phyloP scores from a whole-genome alignment of 2,113 vertebrate genomes.

The Salvelinus fontinalis region DNA sequence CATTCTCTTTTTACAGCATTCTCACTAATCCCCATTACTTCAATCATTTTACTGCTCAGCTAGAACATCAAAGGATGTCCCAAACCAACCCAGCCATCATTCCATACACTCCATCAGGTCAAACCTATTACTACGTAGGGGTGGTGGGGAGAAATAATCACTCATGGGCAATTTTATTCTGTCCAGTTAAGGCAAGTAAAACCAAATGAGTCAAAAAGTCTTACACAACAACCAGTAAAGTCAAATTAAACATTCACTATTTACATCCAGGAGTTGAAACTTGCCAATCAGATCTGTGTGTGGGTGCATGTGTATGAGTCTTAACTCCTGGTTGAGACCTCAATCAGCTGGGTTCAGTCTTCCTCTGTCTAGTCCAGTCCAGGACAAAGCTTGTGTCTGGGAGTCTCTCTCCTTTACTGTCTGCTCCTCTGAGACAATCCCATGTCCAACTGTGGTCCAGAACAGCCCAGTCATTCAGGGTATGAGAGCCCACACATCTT shows the following conservation, averaged over 20 bases:
- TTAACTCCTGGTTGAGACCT: background rate
- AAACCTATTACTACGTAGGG: background rate
- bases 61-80: too few species aligned
- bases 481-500: background rate
- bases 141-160: background rate
- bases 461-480: background rate
- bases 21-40: background rate
- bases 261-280: slow-evolving; percentile 33
- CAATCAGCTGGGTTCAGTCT: background rate
- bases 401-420: background rate
- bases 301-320: background rate
- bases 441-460: background rate
- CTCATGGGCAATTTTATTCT: slow-evolving; percentile 9
- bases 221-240: background rate
- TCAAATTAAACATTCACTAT: slow-evolving; percentile 39
- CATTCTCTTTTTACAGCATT: background rate
- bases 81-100: too few species aligned
- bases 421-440: background rate
- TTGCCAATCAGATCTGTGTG: background rate
- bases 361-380: background rate
- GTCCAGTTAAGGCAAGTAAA: slow-evolving; percentile 55
- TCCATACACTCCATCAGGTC: too few species aligned
- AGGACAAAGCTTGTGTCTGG: background rate
- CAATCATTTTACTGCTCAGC: too few species aligned
- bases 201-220: slow-evolving; percentile 5